A percentile compares a stretch with the other conserved stretches of the same genome.
Evolutionary conservation across 37 sponge, comb jelly and placozoan species (phyloP).

Genomic region (Agelas oroides): DNA sequence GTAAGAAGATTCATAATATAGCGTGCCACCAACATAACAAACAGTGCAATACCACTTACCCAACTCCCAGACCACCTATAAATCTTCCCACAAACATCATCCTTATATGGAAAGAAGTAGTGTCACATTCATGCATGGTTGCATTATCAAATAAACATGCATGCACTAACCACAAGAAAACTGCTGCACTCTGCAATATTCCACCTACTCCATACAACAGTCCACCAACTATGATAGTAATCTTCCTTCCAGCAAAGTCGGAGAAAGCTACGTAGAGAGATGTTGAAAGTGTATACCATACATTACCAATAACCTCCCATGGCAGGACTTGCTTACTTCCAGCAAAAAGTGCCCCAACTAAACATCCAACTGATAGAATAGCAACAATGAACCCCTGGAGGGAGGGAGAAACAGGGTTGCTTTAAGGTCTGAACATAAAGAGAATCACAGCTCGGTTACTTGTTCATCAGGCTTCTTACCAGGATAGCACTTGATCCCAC

Average conservation of each 20-base stretch:
- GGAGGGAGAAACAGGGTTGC: not conserved
- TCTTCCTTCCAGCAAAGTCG: slow-evolving; percentile 54
- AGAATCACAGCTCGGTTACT: too few species aligned
- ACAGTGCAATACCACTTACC: too few species aligned
- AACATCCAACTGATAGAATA: slow-evolving; percentile 11
- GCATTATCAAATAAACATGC: too few species aligned
- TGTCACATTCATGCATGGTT: too few species aligned
- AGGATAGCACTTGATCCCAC: not conserved
- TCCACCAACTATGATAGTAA: slow-evolving; percentile 50
- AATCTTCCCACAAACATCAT: slow-evolving; percentile 57
- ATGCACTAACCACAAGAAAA: slow-evolving; percentile 53
- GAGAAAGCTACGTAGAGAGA: slow-evolving; percentile 51
- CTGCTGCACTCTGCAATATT: slow-evolving; percentile 30
- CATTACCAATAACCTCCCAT: not conserved
- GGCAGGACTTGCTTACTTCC: too few species aligned
- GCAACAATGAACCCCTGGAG: slow-evolving; percentile 16
- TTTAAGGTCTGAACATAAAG: too few species aligned
- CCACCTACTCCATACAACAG: slow-evolving; percentile 54
- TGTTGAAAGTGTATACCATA: not conserved
- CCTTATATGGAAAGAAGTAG: slow-evolving; percentile 22
- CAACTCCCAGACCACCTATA: slow-evolving; percentile 62
- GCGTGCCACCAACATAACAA: too few species aligned
- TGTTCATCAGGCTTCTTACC: slow-evolving; percentile 11
- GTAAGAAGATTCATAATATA: too few species aligned
- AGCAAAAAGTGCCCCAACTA: slow-evolving; percentile 31